Evolutionary conservation across 2,113 vertebrate species (phyloP), one percentile per base, ranked within the genome.

Genomic region (Rallus limicola): DNA sequence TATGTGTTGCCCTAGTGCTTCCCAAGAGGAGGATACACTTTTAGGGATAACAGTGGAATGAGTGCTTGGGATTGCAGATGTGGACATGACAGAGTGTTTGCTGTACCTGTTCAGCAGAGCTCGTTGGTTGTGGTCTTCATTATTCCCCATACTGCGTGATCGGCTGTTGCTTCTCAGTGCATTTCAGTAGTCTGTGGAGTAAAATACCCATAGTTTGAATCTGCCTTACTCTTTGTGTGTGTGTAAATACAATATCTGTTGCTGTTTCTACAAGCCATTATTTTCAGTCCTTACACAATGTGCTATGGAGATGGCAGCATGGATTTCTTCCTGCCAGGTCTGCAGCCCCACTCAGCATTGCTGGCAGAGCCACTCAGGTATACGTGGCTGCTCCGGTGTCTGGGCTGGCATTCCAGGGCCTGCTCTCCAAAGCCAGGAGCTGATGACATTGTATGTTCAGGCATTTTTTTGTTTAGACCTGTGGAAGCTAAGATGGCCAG

Each of bases 321-420:
- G 11, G 40, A 11, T 48, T 48, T 31, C 46, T 34, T 28, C 38
- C 38, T 5, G 17, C n/a, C 13, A 8, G 31, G 11, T 18, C 46
- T 28, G 55, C 48, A 9, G 69, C 1, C 16, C 21, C 52, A 6
- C 68, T 34, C 60, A 8, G 34, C 8, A 3, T 24, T 3, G 18
- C 33, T 65, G 64, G 50, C 42, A 59, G 71, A 59, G 15, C 63
- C 17, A 1, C 50, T 36, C 15, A 8, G 70, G 18, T 33, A 1
- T 20, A 24, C 11, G 0, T 3, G 5, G 25, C 26, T 26, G 20
- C 15, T 11, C 58, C 15, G 0, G 16, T 14, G 21, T 31, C 59
- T 36, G 5, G 1, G 15, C n/a, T 9, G 53, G 11, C 38, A 16
- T 7, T 17, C 3, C 5, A 36, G 20, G 7, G 5, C 13, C 44